phyloP scores from a whole-genome alignment of 2,113 vertebrate genomes.

The Podarcis muralis region DNA sequence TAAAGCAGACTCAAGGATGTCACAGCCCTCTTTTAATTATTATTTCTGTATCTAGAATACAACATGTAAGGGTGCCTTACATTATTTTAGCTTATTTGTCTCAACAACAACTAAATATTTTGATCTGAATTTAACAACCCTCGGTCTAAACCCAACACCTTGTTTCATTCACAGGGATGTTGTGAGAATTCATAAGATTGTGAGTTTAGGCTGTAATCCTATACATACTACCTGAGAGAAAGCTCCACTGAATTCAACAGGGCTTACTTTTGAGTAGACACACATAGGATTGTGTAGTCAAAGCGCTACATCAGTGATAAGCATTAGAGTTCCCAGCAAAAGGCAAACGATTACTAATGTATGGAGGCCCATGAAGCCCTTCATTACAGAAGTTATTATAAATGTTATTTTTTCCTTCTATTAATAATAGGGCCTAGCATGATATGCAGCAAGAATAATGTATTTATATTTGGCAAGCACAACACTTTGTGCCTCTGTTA shows the following conservation, averaged over 20 bases:
- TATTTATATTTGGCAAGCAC: constrained; percentile 32
- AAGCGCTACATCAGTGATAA: neutral
- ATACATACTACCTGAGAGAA: neutral
- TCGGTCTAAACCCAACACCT: neutral
- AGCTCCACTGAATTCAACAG: no score
- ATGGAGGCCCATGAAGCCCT: neutral
- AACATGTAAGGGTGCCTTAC: neutral
- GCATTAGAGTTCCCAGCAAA: rapidly evolving
- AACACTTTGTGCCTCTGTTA: constrained; percentile 39
- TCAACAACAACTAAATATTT: neutral
- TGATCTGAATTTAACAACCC: neutral
- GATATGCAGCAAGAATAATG: neutral
- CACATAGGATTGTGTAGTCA: neutral
- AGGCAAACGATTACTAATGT: neutral
- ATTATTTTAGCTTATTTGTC: neutral
- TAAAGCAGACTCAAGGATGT: neutral
- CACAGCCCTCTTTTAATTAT: neutral
- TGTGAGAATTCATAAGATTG: neutral
- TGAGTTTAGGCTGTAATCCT: neutral
- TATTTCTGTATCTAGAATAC: neutral
- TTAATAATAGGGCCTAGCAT: constrained; percentile 35
- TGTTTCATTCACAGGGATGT: neutral
- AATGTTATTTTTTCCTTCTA: neutral
- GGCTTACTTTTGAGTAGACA: neutral
- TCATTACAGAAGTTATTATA: constrained; percentile 18